Base-by-base conservation (phyloP, 2,888 invertebrate genomes). In the Miltochrista miniata region DNA sequence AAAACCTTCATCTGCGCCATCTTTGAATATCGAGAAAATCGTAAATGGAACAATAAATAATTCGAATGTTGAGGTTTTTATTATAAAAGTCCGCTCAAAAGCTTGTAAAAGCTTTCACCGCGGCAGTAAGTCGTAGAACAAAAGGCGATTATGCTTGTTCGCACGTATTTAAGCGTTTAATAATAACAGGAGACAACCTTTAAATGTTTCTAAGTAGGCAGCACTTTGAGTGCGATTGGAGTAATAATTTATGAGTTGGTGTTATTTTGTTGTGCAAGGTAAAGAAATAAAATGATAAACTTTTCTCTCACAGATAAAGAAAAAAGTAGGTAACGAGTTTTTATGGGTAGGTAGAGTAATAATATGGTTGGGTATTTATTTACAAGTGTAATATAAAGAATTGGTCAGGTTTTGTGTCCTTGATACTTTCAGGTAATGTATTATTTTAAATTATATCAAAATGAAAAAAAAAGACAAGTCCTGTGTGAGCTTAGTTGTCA, bases 41-140 rank as follows among this genome's bases (percentile, higher is more conserved):
- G 68, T 74, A 76, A 82, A 80, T 76, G 79, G 71, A 70, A 79
- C 79, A 80, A 85, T 87, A 85, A 87, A 85, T 85, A 86, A 86
- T 85, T 87, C 74, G 72, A 74, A 72, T 76, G 76, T 78, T 77
- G 79, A 65, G 81, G 81, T 82, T 83, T 78, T 79, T 76, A 75
- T 75, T 68, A 69, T 78, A 69, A 80, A 82, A 83, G 76, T 77
- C 71, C 65, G 74, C 67, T 71, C 73, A 81, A 87, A 81, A 80
- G 79, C 79, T 74, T 73, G 69, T 64, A 68, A 79, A 81, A 79
- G 87, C 87, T 87, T 85, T 85, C 77, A 82, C 72, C 68, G 63
- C 63, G 64, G 79, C 83, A 81, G 80, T 83, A 85, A 85, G 84
- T 79, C 81, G 79, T 78, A 72, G 71, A 72, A 82, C 81, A 85